Percentiles rank a stretch among this genome's conserved stretches.
These are phyloP conservation scores for Drosophila rufa DNA, from an alignment of 1,140 invertebrate genomes.

Conservation along the genomic window DNA sequence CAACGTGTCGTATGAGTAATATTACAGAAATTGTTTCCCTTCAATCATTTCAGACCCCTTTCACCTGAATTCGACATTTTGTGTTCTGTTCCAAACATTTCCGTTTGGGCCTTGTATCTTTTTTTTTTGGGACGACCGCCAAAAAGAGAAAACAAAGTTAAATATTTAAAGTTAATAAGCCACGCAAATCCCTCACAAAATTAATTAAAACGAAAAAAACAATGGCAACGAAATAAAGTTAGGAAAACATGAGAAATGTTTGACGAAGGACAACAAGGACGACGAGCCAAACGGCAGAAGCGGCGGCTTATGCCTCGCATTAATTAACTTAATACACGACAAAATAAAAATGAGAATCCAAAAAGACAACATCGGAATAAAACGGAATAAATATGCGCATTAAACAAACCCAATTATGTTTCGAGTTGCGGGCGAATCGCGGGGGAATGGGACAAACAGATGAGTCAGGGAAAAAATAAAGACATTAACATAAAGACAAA, in stretches of 20 bases:
- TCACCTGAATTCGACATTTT: constrained; percentile 21
- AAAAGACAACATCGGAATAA: constrained; percentile 13
- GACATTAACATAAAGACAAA: constrained; percentile 48
- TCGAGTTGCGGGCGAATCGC: constrained; percentile 15
- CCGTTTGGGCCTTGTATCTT: not conserved
- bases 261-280: constrained; percentile 75
- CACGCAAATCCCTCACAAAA: constrained; percentile 64
- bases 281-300: constrained; percentile 48
- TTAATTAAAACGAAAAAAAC: constrained; percentile 72
- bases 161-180: constrained; percentile 80
- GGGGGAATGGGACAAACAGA: not conserved
- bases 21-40: not conserved
- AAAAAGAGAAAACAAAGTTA: constrained; percentile 34
- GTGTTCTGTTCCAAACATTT: not conserved
- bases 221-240: constrained; percentile 40
- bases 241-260: constrained; percentile 37
- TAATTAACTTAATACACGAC: constrained; percentile 75
- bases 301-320: constrained; percentile 66
- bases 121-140: not conserved
- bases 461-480: constrained; percentile 36
- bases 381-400: constrained; percentile 68
- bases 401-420: constrained; percentile 52
- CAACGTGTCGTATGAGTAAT: constrained; percentile 24
- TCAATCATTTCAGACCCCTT: not conserved
- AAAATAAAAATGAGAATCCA: constrained; percentile 48